These are phyloP conservation scores for Takifugu rubripes DNA, from an alignment of 2,797 vertebrate species.

Conservation along the genomic window DNA sequence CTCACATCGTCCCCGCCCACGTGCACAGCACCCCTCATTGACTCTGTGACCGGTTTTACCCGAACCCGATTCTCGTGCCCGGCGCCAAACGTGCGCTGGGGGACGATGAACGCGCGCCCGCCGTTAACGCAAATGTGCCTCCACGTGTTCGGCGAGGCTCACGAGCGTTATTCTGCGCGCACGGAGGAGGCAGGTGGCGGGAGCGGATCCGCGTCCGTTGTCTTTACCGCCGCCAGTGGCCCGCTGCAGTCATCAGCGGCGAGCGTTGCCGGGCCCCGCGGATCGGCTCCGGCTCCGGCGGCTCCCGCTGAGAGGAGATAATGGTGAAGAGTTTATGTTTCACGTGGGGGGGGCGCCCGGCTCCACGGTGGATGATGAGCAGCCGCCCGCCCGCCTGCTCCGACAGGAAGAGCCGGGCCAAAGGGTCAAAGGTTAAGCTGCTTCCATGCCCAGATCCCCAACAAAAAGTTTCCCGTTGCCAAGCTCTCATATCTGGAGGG, in stretches of 20 bases:
- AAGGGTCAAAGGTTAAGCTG: conserved; percentile 69
- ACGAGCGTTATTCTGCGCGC: conserved; percentile 48
- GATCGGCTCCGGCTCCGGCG: too few relatives aligned
- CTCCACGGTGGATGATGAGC: conserved; percentile 4
- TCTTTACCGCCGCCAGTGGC: conserved; percentile 35
- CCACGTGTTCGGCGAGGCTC: conserved; percentile 51
- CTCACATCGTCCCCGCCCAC: conserved; percentile 24
- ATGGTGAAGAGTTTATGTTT: conserved; percentile 2
- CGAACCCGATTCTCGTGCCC: conserved; percentile 8
- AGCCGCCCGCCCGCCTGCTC: conserved; percentile 5
- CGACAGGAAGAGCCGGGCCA: conserved; percentile 28
- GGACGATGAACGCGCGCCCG: conserved; percentile 4
- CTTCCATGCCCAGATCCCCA: conserved; percentile 61
- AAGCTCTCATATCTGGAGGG: conserved; percentile 75
- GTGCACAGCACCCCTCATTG: conserved; percentile 39
- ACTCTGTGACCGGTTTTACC: conserved; percentile 29
- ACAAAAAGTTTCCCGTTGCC: conserved; percentile 68
- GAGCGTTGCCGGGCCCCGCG: too few relatives aligned
- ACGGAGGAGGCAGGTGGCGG: conserved; percentile 68
- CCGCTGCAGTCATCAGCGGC: conserved; percentile 1
- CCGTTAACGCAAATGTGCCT: conserved; percentile 34
- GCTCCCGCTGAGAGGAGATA: conserved; percentile 6
- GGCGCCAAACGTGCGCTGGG: background rate
- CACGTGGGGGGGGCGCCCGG: background rate
- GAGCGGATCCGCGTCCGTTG: conserved; percentile 61